Evolutionary conservation across 2,113 vertebrate genomes (phyloP).

Genomic region (Psophia crepitans): DNA sequence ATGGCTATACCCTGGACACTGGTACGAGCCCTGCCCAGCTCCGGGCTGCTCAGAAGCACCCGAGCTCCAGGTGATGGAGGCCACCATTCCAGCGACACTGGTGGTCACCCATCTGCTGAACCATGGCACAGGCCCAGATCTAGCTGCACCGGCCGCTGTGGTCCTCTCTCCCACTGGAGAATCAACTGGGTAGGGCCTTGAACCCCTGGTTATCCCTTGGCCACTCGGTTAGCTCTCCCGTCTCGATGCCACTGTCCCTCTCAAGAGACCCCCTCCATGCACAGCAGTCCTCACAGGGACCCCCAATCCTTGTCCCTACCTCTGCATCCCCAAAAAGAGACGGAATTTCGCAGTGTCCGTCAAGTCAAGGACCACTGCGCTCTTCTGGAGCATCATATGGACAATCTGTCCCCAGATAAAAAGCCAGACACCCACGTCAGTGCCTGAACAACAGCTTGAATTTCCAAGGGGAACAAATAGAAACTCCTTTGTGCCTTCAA

Average conservation of each 20-base stretch:
- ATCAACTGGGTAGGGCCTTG: neutral
- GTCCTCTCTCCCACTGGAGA: neutral
- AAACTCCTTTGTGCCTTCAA: neutral
- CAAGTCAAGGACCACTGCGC: neutral
- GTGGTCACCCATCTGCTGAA: neutral
- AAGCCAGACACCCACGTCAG: neutral
- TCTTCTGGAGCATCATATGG: neutral
- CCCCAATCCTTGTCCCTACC: neutral
- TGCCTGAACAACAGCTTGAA: neutral
- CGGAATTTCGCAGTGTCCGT: neutral
- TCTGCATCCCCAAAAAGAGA: neutral
- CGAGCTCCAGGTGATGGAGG: neutral
- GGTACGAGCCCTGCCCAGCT: neutral
- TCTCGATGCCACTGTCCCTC: neutral
- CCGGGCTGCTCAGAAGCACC: neutral
- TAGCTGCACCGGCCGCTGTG: fast-evolving
- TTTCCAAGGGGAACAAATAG: neutral
- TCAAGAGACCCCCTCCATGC: neutral
- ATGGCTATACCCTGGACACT: neutral
- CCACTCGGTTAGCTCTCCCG: neutral
- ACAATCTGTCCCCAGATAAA: neutral
- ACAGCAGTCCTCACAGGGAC: neutral
- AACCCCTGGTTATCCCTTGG: neutral
- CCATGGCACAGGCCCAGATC: neutral
- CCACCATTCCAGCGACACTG: neutral